Evolutionary conservation across 2,113 vertebrate genomes (phyloP).

Genomic region (Nymphicus hollandicus): DNA sequence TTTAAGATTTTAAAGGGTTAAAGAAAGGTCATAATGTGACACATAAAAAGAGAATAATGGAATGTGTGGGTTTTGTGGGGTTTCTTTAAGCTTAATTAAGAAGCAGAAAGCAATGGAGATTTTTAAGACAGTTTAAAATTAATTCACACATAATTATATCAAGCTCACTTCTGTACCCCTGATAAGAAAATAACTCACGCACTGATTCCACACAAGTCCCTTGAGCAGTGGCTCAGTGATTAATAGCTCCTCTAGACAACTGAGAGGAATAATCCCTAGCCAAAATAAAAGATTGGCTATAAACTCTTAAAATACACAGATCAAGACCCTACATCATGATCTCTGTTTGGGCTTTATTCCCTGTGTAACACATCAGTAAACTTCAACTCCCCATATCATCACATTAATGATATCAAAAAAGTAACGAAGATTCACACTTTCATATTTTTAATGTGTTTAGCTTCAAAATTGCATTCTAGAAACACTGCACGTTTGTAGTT

Average conservation of each 20-base stretch:
- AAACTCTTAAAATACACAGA: background rate
- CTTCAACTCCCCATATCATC: background rate
- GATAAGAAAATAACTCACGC: background rate
- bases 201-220: background rate
- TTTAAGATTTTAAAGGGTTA: background rate
- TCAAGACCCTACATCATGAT: background rate
- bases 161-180: background rate
- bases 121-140: background rate
- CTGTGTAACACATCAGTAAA: background rate
- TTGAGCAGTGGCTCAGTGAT: background rate
- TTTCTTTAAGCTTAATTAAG: background rate
- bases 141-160: background rate
- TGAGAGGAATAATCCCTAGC: background rate
- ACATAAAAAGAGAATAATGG: background rate
- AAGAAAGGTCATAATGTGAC: background rate
- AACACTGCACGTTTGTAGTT: background rate
- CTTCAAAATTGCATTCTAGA: background rate
- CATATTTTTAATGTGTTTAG: background rate
- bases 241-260: background rate
- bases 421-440: background rate
- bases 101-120: background rate
- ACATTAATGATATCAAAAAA: background rate
- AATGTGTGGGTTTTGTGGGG: background rate
- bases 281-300: background rate
- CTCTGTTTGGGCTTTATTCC: background rate